phyloP scores from a whole-genome alignment of 1,140 invertebrate genomes.

The Lithobius niger region DNA sequence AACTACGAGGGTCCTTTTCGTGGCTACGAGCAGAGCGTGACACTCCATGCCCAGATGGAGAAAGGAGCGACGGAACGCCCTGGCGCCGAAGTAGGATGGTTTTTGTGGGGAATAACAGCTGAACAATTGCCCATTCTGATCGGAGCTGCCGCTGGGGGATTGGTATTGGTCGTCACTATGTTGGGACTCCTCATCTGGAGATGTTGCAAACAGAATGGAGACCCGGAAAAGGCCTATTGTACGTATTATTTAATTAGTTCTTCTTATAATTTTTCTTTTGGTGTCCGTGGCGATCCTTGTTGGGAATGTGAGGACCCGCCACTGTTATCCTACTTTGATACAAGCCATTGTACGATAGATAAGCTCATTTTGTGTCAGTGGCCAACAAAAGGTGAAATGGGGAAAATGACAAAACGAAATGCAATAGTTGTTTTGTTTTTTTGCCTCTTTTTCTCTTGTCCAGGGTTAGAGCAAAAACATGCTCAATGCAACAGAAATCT shows the following conservation, averaged over 20 bases:
- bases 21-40: slow-evolving; percentile 9
- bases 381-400: too few relatives aligned
- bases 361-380: too few relatives aligned
- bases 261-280: background rate
- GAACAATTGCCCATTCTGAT: slow-evolving; percentile 37
- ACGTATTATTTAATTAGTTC: slow-evolving; percentile 20
- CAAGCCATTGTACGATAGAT: too few relatives aligned
- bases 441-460: too few relatives aligned
- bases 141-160: slow-evolving; percentile 36
- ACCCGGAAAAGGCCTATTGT: slow-evolving; percentile 38
- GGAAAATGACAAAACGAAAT: too few relatives aligned
- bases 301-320: background rate
- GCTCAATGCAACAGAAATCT: too few relatives aligned
- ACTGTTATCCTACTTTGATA: too few relatives aligned
- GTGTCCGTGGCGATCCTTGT: slow-evolving; percentile 3
- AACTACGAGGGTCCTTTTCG: background rate
- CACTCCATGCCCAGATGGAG: slow-evolving; percentile 8
- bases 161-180: slow-evolving; percentile 34
- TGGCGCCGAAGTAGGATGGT: slow-evolving; percentile 6
- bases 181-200: slow-evolving; percentile 36
- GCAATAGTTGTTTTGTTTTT: too few relatives aligned
- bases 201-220: slow-evolving; percentile 35
- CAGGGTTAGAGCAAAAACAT: too few relatives aligned
- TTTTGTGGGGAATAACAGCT: slow-evolving; percentile 30
- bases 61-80: background rate